A percentile compares a stretch with the other conserved stretches of the same genome.
Conservation (phyloP, 2,888 invertebrate species). For the Ypsolopha sequella region DNA sequence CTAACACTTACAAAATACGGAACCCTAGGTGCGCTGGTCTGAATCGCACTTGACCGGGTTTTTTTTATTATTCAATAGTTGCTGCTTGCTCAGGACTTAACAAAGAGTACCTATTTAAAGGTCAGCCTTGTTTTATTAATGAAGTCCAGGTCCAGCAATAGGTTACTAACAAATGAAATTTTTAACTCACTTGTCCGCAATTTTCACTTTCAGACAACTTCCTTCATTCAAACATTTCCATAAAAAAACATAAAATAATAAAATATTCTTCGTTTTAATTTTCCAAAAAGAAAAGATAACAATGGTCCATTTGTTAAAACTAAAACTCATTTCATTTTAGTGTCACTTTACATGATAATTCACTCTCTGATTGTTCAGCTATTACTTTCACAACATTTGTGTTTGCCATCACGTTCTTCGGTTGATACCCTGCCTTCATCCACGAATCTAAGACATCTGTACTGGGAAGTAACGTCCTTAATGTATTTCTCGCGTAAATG, state of each 20-base stretch:
- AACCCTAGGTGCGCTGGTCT: too few species aligned
- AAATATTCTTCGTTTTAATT: not conserved
- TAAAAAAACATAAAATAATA: not conserved
- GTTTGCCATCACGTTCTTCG: conserved; percentile 38
- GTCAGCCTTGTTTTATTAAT: too few species aligned
- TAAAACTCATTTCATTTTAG: conserved; percentile 25
- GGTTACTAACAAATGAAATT: not conserved
- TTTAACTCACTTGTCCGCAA: not conserved
- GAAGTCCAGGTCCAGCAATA: too few species aligned
- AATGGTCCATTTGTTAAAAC: not conserved
- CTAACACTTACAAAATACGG: too few species aligned
- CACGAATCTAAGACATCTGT: conserved; percentile 54
- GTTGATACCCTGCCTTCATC: conserved; percentile 44
- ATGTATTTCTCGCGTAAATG: conserved; percentile 52
- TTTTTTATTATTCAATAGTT: too few species aligned
- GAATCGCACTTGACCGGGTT: too few species aligned
- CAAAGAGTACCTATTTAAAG: too few species aligned
- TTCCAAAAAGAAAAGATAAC: not conserved
- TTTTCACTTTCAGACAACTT: not conserved
- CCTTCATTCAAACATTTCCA: too few species aligned
- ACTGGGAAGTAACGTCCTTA: conserved; percentile 55
- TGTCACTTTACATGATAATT: conserved; percentile 48
- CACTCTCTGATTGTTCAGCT: conserved; percentile 50
- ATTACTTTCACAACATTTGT: conserved; percentile 45
- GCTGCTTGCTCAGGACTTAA: too few species aligned